Evolutionary conservation across 2,888 invertebrate species (phyloP).

Genomic region (Ischnus inquisitorius): DNA sequence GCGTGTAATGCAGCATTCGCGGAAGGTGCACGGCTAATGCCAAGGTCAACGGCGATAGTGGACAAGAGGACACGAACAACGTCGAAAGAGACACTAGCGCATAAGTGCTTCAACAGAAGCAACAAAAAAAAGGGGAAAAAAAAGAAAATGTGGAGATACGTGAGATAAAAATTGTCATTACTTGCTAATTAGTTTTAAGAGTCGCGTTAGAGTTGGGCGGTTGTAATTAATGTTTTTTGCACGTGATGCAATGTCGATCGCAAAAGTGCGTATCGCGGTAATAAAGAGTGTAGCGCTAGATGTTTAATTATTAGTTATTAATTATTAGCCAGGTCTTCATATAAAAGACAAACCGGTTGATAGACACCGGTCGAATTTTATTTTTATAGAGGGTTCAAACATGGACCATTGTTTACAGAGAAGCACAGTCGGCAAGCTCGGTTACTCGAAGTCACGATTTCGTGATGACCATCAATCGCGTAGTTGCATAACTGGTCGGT

Average conservation of each 20-base stretch:
- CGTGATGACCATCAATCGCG: conserved; percentile 12
- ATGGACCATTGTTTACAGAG: background rate
- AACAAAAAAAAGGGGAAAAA: background rate
- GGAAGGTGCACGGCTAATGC: conserved; percentile 35
- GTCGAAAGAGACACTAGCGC: background rate
- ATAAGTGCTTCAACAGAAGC: background rate
- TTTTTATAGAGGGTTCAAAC: background rate
- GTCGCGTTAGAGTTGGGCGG: background rate
- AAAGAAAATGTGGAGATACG: background rate
- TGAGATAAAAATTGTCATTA: background rate
- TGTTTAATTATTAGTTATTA: no score
- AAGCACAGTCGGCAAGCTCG: conserved; percentile 56
- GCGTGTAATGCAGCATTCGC: conserved; percentile 23
- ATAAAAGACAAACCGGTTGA: background rate
- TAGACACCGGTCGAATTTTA: background rate
- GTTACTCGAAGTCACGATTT: conserved; percentile 16
- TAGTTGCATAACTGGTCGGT: background rate
- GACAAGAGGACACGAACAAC: background rate
- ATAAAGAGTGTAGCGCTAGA: background rate
- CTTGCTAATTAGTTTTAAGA: background rate
- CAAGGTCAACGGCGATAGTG: conserved; percentile 48
- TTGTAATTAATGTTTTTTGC: background rate
- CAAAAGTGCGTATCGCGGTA: background rate
- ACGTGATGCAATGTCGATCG: background rate
- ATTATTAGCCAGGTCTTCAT: no score